phyloP scores from a whole-genome alignment of 2,113 vertebrate species.

The Nothobranchius furzeri region DNA sequence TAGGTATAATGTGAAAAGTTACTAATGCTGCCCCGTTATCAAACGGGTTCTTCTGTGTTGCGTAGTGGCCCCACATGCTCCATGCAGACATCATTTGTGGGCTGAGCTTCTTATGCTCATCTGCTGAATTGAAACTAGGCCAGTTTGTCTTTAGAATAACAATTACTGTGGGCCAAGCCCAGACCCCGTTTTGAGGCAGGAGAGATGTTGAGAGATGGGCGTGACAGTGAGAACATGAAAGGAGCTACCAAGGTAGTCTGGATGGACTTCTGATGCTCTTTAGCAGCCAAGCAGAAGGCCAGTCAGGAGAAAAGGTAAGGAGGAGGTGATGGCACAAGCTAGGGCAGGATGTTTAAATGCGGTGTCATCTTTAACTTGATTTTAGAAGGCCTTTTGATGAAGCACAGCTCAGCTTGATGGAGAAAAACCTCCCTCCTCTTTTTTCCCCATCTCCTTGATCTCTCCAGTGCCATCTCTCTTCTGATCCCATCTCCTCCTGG shows the following conservation, averaged over 20 bases:
- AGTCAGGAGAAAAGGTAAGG: neutral
- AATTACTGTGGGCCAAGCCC: slow-evolving; percentile 84
- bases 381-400: slow-evolving; percentile 3
- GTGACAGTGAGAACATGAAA: slow-evolving; percentile 54
- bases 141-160: slow-evolving; percentile 91
- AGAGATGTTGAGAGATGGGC: slow-evolving; percentile 55
- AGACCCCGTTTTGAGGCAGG: slow-evolving; percentile 74
- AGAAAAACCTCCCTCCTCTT: slow-evolving; percentile 53
- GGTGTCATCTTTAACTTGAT: slow-evolving; percentile 65
- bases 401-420: slow-evolving; percentile 11
- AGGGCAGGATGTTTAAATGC: slow-evolving; percentile 63
- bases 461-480: slow-evolving; percentile 38
- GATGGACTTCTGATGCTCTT: slow-evolving; percentile 76
- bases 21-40: no score
- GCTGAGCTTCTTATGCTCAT: slow-evolving; percentile 60
- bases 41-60: slow-evolving; percentile 46
- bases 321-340: slow-evolving; percentile 36
- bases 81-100: slow-evolving; percentile 60
- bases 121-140: slow-evolving; percentile 87
- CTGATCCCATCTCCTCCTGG: slow-evolving; percentile 40
- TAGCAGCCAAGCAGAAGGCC: slow-evolving; percentile 56
- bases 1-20: no score
- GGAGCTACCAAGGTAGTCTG: slow-evolving; percentile 57
- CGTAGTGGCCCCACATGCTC: slow-evolving; percentile 30
- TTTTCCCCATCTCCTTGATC: slow-evolving; percentile 39